Evolutionary conservation across 2,113 vertebrate species (phyloP).

Genomic region (Stercorarius parasiticus): DNA sequence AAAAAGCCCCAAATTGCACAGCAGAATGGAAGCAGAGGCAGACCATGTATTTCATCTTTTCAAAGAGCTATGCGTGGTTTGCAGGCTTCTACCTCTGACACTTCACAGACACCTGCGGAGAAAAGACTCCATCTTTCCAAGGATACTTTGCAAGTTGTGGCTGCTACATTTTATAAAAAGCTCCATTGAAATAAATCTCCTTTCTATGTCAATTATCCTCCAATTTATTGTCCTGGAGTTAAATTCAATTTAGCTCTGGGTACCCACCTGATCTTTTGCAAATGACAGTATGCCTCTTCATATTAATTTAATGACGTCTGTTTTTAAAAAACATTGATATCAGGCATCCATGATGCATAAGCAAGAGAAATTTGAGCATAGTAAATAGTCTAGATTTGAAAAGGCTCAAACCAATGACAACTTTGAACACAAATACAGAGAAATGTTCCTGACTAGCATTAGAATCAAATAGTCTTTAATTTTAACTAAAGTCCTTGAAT

Average conservation of each 20-base stretch:
- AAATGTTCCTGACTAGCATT: background rate
- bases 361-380: background rate
- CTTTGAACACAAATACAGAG: background rate
- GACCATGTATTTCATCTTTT: background rate
- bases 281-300: conserved; percentile 17
- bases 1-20: background rate
- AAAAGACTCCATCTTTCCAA: background rate
- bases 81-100: background rate
- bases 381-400: background rate
- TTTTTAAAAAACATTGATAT: background rate
- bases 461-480: background rate
- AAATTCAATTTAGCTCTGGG: conserved; percentile 23
- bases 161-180: background rate
- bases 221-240: conserved; percentile 6
- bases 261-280: conserved; percentile 33
- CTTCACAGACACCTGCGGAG: background rate
- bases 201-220: background rate
- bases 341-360: background rate
- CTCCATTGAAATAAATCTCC: background rate
- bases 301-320: conserved; percentile 4
- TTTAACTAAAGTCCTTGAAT: conserved; percentile 24
- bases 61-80: background rate
- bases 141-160: background rate
- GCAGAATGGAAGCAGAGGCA: background rate
- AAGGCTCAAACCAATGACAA: background rate